A percentile compares a stretch with the other conserved stretches of the same genome.
Evolutionary conservation across 2,797 vertebrate species (phyloP).

Genomic region (Poeciliopsis presidionis): DNA sequence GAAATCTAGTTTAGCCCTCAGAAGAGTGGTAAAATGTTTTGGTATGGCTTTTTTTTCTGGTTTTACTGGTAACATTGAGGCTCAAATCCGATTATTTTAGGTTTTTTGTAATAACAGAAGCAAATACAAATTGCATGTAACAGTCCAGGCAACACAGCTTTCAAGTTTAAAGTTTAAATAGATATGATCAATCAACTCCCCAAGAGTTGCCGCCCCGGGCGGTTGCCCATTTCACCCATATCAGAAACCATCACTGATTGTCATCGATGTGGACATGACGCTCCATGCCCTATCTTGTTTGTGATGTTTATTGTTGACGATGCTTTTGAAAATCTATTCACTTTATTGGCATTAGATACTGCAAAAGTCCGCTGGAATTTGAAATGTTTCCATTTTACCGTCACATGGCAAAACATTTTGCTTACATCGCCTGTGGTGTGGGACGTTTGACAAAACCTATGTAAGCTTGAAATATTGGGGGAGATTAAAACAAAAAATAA

Average conservation of each 20-base stretch:
- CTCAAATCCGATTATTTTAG: neutral
- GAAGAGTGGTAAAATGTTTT: neutral
- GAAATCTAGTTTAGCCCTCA: neutral
- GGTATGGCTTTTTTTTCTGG: neutral
- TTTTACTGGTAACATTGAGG: neutral
- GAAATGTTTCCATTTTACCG: neutral
- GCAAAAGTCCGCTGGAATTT: neutral
- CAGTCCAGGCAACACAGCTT: neutral
- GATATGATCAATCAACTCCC: too few relatives aligned
- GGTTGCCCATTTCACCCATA: too few relatives aligned
- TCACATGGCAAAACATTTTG: neutral
- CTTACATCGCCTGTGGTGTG: neutral
- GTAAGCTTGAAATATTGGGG: too few relatives aligned
- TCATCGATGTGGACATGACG: neutral
- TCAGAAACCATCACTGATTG: too few relatives aligned
- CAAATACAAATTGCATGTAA: neutral
- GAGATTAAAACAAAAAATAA: slow-evolving; percentile 42
- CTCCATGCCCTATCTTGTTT: too few relatives aligned
- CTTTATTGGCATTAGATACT: neutral
- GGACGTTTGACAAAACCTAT: neutral
- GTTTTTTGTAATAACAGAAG: neutral
- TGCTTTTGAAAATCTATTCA: neutral
- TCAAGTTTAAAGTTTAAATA: neutral
- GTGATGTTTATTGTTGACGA: neutral
- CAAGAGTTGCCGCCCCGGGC: too few relatives aligned